Evolutionary conservation across 1,140 invertebrate genomes (phyloP).

Genomic region (Melanaphis sacchari): DNA sequence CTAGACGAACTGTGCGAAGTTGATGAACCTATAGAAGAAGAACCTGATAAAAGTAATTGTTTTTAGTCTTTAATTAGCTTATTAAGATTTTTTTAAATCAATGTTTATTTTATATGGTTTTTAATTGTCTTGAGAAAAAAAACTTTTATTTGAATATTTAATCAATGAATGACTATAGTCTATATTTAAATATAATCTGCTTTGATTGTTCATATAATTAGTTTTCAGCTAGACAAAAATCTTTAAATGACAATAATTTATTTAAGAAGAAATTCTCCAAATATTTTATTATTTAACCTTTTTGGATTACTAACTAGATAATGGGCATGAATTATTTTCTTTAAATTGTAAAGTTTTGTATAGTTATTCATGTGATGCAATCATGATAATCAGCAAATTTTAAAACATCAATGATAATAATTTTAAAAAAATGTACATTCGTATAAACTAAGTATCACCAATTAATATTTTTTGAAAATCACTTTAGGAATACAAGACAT

Average conservation of each 20-base stretch:
- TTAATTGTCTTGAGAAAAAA: not conserved
- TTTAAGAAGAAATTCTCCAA: not conserved
- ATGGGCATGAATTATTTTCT: too few species aligned
- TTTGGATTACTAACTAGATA: not conserved
- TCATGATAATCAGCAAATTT: not conserved
- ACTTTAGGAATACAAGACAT: too few species aligned
- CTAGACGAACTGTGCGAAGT: not conserved
- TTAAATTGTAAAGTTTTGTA: too few species aligned
- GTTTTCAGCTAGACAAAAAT: too few species aligned
- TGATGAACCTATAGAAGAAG: not conserved
- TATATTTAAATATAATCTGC: not conserved
- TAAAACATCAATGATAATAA: not conserved
- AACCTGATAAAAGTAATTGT: slow-evolving; percentile 19
- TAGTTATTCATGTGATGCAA: not conserved
- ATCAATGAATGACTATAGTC: not conserved
- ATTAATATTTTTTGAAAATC: not conserved
- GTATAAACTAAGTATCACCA: too few species aligned
- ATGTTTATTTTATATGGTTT: not conserved
- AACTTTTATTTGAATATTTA: not conserved
- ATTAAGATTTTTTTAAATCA: not conserved
- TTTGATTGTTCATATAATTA: too few species aligned
- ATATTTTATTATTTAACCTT: not conserved
- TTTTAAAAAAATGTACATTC: not conserved
- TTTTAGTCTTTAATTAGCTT: not conserved
- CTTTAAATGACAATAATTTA: not conserved